phyloP scores from a whole-genome alignment of 2,113 vertebrate species.

The Beaufortia kweichowensis region DNA sequence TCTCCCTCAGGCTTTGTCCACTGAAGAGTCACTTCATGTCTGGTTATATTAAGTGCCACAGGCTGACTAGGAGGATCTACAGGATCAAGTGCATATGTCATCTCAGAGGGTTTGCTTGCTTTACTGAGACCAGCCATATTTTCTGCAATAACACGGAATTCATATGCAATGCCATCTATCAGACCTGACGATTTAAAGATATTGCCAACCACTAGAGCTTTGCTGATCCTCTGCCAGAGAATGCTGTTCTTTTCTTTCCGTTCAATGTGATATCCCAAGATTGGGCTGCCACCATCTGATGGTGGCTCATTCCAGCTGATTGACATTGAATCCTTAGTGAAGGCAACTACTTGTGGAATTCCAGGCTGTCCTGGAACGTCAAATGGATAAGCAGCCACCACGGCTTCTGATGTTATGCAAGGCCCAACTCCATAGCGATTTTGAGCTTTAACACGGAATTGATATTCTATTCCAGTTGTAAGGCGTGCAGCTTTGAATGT shows the following conservation, averaged over 20 bases:
- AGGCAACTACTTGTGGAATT: constrained; percentile 84
- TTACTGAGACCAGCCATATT: constrained; percentile 95
- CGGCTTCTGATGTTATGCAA: constrained; percentile 79
- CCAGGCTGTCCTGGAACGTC: constrained; percentile 93
- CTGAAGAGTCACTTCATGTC: constrained; percentile 90
- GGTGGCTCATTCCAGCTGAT: constrained; percentile 95
- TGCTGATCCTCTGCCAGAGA: constrained; percentile 92
- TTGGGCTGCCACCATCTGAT: constrained; percentile 90
- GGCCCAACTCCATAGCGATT: constrained; percentile 94
- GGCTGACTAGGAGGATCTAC: constrained; percentile 92
- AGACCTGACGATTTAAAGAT: constrained; percentile 95
- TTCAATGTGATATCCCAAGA: constrained; percentile 94
- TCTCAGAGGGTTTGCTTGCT: constrained; percentile 92
- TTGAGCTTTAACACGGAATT: constrained; percentile 97
- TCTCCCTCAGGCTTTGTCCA: constrained; percentile 96
- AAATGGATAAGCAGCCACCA: constrained; percentile 93
- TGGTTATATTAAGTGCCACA: constrained; percentile 89
- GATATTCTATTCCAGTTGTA: constrained; percentile 90
- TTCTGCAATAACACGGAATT: constrained; percentile 94
- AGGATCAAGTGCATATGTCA: constrained; percentile 87
- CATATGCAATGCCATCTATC: constrained; percentile 92
- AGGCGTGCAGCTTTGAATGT: constrained; percentile 92
- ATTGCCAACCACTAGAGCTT: constrained; percentile 87
- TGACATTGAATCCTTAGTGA: constrained; percentile 90
- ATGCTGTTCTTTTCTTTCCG: constrained; percentile 97